Percentiles rank a stretch among this genome's conserved stretches.
Conservation (phyloP, 2,113 vertebrate genomes). For the Labeo rohita region DNA sequence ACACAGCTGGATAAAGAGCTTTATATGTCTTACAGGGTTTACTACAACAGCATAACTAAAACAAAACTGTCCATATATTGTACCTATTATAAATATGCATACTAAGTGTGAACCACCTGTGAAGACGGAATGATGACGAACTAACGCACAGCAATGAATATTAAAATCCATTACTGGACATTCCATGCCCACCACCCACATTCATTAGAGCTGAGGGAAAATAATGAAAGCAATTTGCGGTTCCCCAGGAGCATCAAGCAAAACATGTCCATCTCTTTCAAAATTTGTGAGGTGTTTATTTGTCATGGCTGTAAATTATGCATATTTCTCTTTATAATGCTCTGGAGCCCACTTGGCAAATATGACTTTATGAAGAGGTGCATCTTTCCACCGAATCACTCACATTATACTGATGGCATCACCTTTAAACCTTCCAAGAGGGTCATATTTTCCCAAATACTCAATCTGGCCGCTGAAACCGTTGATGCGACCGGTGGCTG, state of each 20-base stretch:
- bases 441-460: slow-evolving; percentile 4
- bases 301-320: slow-evolving; percentile 16
- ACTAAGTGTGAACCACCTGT: background rate
- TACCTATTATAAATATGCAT: background rate
- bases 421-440: slow-evolving; percentile 2
- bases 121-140: background rate
- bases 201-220: slow-evolving; percentile 22
- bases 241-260: slow-evolving; percentile 12
- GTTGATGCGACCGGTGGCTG: slow-evolving; percentile 12
- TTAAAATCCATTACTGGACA: slow-evolving; percentile 44
- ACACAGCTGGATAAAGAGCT: background rate
- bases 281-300: slow-evolving; percentile 26
- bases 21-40: background rate
- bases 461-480: slow-evolving; percentile 1
- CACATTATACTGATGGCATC: slow-evolving; percentile 26
- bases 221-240: slow-evolving; percentile 35
- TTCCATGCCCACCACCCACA: background rate
- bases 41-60: background rate
- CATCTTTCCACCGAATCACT: slow-evolving; percentile 20
- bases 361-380: slow-evolving; percentile 12
- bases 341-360: slow-evolving; percentile 15
- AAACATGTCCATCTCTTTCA: slow-evolving; percentile 27
- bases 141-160: background rate
- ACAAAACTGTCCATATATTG: background rate
- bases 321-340: slow-evolving; percentile 35